These are phyloP conservation scores for Styela clava DNA, from an alignment of 23 tunicate genomes.

Conservation along the genomic window DNA sequence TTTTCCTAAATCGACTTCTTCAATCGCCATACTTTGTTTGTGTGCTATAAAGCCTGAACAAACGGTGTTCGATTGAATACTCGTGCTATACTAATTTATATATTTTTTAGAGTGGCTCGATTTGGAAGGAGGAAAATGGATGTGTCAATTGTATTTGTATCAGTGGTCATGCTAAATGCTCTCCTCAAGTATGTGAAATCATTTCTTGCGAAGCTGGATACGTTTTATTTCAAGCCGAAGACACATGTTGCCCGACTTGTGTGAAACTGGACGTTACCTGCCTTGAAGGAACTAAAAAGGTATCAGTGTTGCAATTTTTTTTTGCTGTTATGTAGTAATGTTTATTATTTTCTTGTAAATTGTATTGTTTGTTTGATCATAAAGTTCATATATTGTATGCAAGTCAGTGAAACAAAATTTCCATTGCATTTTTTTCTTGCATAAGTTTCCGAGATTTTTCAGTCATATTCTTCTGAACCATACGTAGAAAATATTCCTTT, in stretches of 20 bases:
- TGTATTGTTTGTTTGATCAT: background rate
- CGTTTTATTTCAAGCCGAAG: slow-evolving; percentile 18
- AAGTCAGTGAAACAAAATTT: too few species aligned
- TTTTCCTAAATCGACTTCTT: too few species aligned
- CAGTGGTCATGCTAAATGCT: slow-evolving; percentile 79
- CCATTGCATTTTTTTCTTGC: too few species aligned
- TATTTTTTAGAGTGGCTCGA: slow-evolving; percentile 82
- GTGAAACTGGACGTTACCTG: slow-evolving; percentile 43
- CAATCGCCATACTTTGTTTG: too few species aligned
- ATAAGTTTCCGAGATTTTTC: too few species aligned
- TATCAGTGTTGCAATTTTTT: too few species aligned
- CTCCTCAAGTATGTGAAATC: slow-evolving; percentile 65
- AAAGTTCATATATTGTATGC: slow-evolving; percentile 1
- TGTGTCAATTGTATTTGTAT: slow-evolving; percentile 96
- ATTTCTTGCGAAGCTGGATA: slow-evolving; percentile 55
- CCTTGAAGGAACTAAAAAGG: slow-evolving; percentile 55
- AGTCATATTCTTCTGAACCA: too few species aligned
- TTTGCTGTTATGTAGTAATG: background rate
- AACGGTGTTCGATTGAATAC: too few species aligned
- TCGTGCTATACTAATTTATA: too few species aligned
- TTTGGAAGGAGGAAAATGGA: slow-evolving; percentile 94
- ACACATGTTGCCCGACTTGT: slow-evolving; percentile 77
- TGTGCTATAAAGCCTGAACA: too few species aligned
- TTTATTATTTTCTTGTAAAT: background rate
- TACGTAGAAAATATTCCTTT: too few species aligned